These are phyloP conservation scores for Donacobius atricapilla DNA, from an alignment of 2,113 vertebrate species.

Conservation along the genomic window DNA sequence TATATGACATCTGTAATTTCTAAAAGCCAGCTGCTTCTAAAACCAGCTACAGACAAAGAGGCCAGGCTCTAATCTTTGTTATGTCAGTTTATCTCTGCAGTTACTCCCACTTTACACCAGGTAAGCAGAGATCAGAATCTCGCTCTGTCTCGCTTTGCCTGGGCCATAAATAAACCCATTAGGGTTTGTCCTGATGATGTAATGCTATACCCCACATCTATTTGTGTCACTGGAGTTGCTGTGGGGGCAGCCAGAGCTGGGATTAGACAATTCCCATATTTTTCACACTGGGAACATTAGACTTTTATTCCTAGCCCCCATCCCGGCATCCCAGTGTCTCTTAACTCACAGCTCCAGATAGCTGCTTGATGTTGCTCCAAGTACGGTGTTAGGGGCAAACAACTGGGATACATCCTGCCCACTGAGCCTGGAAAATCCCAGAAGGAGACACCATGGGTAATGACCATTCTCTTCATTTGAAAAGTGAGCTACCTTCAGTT, in stretches of 20 bases:
- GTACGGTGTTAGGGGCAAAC: not conserved
- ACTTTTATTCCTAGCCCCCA: not conserved
- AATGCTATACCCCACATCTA: not conserved
- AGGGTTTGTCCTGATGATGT: not conserved
- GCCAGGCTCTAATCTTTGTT: conserved; percentile 16
- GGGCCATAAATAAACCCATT: conserved; percentile 32
- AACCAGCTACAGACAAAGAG: conserved; percentile 31
- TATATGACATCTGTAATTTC: conserved; percentile 38
- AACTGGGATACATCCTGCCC: not conserved
- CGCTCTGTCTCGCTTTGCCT: not conserved
- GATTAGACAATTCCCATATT: not conserved
- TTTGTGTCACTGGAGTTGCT: conserved; percentile 2
- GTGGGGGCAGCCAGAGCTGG: not conserved
- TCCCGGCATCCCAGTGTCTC: not conserved
- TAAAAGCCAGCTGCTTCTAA: conserved; percentile 62
- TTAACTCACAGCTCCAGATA: not conserved
- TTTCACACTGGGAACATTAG: not conserved
- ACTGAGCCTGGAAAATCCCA: not conserved
- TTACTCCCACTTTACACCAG: conserved; percentile 43
- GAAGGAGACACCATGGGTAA: not conserved
- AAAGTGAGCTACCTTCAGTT: not conserved
- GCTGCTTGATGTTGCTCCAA: not conserved
- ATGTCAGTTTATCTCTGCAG: conserved; percentile 28
- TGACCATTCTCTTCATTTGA: not conserved
- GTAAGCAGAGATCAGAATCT: conserved; percentile 42